Percentiles rank a stretch among this genome's conserved stretches.
Conservation (phyloP, 2,797 vertebrate species). For the Enteromius thamalakanensis region DNA sequence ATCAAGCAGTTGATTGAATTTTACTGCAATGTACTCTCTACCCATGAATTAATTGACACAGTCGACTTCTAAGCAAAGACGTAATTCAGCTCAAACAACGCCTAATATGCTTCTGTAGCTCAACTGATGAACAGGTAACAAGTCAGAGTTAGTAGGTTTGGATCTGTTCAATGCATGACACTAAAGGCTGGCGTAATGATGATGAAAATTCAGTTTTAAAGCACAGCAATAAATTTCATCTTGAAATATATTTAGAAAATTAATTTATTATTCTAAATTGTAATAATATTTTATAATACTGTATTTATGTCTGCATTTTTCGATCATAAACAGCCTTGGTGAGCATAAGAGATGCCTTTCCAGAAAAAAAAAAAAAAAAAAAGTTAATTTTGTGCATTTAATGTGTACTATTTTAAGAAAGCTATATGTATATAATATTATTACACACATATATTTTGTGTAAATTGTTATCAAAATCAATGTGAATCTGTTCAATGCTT, state of each 20-base stretch:
- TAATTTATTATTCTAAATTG: background rate
- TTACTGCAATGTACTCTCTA: slow-evolving; percentile 11
- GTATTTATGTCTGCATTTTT: background rate
- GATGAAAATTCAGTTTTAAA: background rate
- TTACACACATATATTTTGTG: background rate
- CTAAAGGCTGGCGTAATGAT: background rate
- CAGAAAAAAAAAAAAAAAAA: too few relatives aligned
- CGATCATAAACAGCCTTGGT: background rate
- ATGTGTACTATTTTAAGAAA: background rate
- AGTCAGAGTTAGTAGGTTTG: background rate
- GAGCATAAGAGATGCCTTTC: background rate
- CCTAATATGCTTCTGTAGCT: slow-evolving; percentile 13
- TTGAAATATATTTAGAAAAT: background rate
- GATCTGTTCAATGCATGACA: background rate
- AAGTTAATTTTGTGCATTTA: background rate
- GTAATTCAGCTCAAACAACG: slow-evolving; percentile 6
- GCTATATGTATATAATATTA: background rate
- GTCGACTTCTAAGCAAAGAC: background rate
- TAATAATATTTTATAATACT: background rate
- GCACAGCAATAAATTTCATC: background rate
- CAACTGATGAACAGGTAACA: background rate
- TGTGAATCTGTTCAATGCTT: background rate
- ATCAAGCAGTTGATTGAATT: slow-evolving; percentile 29
- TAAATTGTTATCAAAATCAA: background rate
- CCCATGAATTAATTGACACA: slow-evolving; percentile 29